These are phyloP conservation scores for Megathymus violae DNA, from an alignment of 1,140 invertebrate genomes.

Conservation along the genomic window DNA sequence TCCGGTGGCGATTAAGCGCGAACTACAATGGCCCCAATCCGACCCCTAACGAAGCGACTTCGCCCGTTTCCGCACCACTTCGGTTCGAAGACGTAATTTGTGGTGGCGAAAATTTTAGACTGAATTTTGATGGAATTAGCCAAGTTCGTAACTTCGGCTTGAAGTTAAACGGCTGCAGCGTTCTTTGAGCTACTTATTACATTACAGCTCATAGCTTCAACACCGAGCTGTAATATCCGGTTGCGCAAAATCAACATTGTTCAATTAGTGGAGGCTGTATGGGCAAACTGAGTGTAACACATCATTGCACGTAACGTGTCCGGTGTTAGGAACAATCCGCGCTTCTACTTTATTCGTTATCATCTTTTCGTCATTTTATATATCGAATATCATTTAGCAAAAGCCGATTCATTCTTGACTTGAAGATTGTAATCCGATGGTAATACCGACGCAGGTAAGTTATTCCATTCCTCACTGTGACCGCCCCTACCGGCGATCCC, in stretches of 20 bases:
- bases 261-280: conserved; percentile 1
- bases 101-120: conserved; percentile 71
- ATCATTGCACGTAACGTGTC: too few species aligned
- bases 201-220: conserved; percentile 13
- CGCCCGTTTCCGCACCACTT: conserved; percentile 69
- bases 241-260: conserved; percentile 1
- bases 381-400: too few species aligned
- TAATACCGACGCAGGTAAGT: too few species aligned
- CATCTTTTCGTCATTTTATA: too few species aligned
- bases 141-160: conserved; percentile 21
- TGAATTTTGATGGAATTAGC: conserved; percentile 61
- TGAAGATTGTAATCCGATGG: too few species aligned
- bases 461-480: too few species aligned
- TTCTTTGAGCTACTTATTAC: conserved; percentile 20
- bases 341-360: too few species aligned
- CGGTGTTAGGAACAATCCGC: too few species aligned
- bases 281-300: too few species aligned
- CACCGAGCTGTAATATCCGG: conserved; percentile 2
- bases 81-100: conserved; percentile 79
- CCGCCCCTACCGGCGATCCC: too few species aligned
- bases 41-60: conserved; percentile 78
- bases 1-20: conserved; percentile 65
- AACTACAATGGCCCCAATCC: conserved; percentile 73
- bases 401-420: too few species aligned
- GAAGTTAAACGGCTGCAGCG: conserved; percentile 5